Evolutionary conservation across 2,888 invertebrate genomes (phyloP).

Genomic region (Clanis bilineata): DNA sequence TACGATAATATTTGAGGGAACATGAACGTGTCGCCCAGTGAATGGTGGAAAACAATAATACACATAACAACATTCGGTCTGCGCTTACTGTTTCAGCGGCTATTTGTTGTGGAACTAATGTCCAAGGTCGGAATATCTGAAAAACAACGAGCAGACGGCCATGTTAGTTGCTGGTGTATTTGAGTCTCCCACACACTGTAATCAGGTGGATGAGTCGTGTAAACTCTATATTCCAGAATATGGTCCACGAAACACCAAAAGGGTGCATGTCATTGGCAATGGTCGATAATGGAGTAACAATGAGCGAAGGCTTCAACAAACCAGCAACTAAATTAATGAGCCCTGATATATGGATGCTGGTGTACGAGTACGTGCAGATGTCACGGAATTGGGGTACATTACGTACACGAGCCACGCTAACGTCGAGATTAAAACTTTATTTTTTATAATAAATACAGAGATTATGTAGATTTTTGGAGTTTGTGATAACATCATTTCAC

Average conservation of each 20-base stretch:
- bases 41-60: conserved; percentile 75
- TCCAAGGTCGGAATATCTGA: conserved; percentile 81
- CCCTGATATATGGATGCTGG: conserved; percentile 16
- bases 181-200: conserved; percentile 50
- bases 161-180: conserved; percentile 71
- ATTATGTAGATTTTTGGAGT: conserved; percentile 30
- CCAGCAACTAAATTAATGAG: conserved; percentile 61
- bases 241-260: not conserved
- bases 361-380: not conserved
- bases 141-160: conserved; percentile 77
- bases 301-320: conserved; percentile 51
- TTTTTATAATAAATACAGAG: conserved; percentile 36
- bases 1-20: conserved; percentile 50
- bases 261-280: conserved; percentile 1
- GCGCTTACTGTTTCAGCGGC: conserved; percentile 80
- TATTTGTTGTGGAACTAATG: conserved; percentile 77
- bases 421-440: not conserved
- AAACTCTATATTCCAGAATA: not conserved
- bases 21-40: conserved; percentile 62
- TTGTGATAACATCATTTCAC: conserved; percentile 41
- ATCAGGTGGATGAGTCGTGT: not conserved
- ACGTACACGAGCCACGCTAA: not conserved
- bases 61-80: conserved; percentile 77
- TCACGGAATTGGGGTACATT: not conserved
- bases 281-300: conserved; percentile 25